Conservation (phyloP, 2,113 vertebrate genomes). For the Aspiorhynchus laticeps region DNA sequence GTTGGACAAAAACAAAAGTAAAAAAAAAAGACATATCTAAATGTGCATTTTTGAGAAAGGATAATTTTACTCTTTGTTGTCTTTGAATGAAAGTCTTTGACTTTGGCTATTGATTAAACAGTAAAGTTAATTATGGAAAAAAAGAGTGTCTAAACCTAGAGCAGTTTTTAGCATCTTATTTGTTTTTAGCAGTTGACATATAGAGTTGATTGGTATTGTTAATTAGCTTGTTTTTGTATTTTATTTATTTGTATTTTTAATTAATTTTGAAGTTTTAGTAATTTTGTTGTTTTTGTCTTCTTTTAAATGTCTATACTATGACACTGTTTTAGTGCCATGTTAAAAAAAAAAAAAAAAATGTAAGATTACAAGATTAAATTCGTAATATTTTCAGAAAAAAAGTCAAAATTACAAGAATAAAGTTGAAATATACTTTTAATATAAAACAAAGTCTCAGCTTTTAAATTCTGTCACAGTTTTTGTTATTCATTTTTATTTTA, state of each 20-base stretch:
- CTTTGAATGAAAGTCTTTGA: background rate
- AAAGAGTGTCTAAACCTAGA: background rate
- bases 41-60: background rate
- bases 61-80: too few species aligned
- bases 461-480: too few species aligned
- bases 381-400: too few species aligned
- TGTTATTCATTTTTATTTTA: too few species aligned
- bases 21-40: background rate
- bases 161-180: background rate
- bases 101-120: background rate
- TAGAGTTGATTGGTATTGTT: background rate
- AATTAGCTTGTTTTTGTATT: background rate
- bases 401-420: too few species aligned
- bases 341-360: too few species aligned
- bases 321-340: too few species aligned
- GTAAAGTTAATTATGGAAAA: background rate
- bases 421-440: too few species aligned
- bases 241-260: background rate
- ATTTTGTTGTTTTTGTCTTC: background rate
- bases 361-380: too few species aligned
- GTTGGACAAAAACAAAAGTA: background rate
- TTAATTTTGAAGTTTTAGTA: background rate
- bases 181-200: too few species aligned
- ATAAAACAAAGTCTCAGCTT: too few species aligned
- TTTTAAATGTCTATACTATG: background rate